Evolutionary conservation across 1,140 invertebrate species (phyloP), one percentile per base, ranked within the genome.

Genomic region (Drosophila serrata): DNA sequence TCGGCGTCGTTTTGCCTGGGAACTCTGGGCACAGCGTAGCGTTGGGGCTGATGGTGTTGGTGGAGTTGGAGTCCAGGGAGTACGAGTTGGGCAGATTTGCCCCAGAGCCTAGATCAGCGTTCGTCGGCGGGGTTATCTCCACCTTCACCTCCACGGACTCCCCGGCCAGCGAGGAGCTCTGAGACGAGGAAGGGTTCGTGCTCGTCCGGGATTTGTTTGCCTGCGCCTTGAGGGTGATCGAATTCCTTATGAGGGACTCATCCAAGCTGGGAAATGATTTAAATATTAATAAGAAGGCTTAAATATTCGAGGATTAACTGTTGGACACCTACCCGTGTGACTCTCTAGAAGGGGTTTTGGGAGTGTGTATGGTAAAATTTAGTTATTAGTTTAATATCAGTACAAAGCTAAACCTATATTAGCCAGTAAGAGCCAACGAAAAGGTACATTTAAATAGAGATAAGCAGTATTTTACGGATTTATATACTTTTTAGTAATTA

Each of bases 221-320:
- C 56, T 86, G 82, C 8, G 88, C 86, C 51, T 93, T 93, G 22
- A 90, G 51, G 6, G 81, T 87, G 24, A 92, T 91, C 3, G 91
- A 93, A 60, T 92, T 86, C 40, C 81, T 75, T 11, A 93, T 93
- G 11, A 94, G 73, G 1, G 92, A 91, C 76, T 96, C 95, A 67
- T 95, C 95, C 81, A 96, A 86, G 55, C 95, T 96, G 81, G n/a
- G 6, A 22, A 19, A 13, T 2, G n/a, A 8, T 7, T 27, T 1
- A 39, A 45, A 19, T 17, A 17, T 3, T 5, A 15, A 27, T 57
- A 40, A 33, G 24, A 27, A 15, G 19, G 4, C 4, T 39, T 0
- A 12, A 17, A 8, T 19, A 37, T 33, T 24, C 3, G 8, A 17
- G 3, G 3, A 13, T 39, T 1, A 19, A 3, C 0, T n/a, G 11